phyloP scores from a whole-genome alignment of 2,113 vertebrate genomes.

The Callopanchax toddi region DNA sequence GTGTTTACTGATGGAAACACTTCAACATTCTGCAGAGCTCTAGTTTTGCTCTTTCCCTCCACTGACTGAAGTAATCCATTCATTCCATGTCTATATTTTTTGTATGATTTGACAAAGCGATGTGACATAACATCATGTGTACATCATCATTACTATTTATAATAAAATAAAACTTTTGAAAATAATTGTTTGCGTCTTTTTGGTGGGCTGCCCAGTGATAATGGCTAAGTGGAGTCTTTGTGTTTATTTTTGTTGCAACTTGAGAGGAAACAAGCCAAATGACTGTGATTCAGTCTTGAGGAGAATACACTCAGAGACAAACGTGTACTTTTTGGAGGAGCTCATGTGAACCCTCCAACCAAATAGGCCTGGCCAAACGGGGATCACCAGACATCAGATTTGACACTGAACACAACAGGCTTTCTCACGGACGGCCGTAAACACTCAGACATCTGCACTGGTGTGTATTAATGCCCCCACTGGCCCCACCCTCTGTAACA shows the following conservation, averaged over 20 bases:
- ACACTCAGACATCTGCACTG: slow-evolving; percentile 53
- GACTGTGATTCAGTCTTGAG: slow-evolving; percentile 33
- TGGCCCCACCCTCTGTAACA: slow-evolving; percentile 61
- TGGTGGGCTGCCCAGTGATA: background rate
- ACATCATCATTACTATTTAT: slow-evolving; percentile 99
- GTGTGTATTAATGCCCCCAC: slow-evolving; percentile 65
- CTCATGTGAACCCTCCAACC: slow-evolving; percentile 62
- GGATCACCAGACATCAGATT: slow-evolving; percentile 60
- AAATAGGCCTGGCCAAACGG: slow-evolving; percentile 55
- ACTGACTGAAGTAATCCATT: slow-evolving; percentile 72
- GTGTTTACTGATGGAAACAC: slow-evolving; percentile 60
- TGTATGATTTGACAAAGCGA: slow-evolving; percentile 76
- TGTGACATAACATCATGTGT: slow-evolving; percentile 88
- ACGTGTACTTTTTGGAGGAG: slow-evolving; percentile 64
- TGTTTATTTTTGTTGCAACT: slow-evolving; percentile 41
- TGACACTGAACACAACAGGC: slow-evolving; percentile 67
- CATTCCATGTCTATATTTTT: slow-evolving; percentile 69
- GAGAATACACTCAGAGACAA: slow-evolving; percentile 53
- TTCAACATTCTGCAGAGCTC: slow-evolving; percentile 77
- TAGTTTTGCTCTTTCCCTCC: slow-evolving; percentile 77
- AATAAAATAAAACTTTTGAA: slow-evolving; percentile 83
- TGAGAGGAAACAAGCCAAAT: slow-evolving; percentile 5
- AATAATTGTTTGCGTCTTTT: slow-evolving; percentile 29
- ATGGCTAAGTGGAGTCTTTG: slow-evolving; percentile 57
- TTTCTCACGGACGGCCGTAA: slow-evolving; percentile 53